Evolutionary conservation across 2,113 vertebrate genomes (phyloP).

Genomic region (Pterocles gutturalis): DNA sequence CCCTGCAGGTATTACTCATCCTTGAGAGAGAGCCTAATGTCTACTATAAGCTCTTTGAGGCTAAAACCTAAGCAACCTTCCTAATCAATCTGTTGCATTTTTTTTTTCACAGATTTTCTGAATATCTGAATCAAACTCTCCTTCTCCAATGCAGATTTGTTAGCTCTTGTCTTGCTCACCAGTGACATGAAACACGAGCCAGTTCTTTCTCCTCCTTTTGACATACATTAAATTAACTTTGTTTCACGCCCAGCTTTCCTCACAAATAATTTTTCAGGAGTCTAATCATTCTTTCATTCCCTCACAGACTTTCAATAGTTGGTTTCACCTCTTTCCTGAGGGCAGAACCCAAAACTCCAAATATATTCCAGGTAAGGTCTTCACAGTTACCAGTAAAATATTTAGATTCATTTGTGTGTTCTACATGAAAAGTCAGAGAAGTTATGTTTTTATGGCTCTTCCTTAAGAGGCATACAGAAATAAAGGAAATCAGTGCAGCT

Average conservation of each 20-base stretch:
- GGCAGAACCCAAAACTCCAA: background rate
- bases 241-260: background rate
- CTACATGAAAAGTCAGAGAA: background rate
- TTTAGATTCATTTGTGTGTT: background rate
- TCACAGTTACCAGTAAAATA: background rate
- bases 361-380: background rate
- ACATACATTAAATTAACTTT: background rate
- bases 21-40: background rate
- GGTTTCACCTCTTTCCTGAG: background rate
- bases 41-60: background rate
- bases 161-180: background rate
- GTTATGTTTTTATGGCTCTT: fast-evolving
- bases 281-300: background rate
- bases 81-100: background rate
- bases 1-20: background rate
- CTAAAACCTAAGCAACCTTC: background rate
- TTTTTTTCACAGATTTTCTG: fast-evolving
- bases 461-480: background rate
- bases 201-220: background rate
- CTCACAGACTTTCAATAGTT: background rate
- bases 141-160: background rate
- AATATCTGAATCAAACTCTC: background rate
- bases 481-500: background rate
- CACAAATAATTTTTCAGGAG: background rate
- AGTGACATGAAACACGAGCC: background rate